Base-by-base conservation (phyloP, 2,888 invertebrate species). In the Rhogogaster chlorosoma region DNA sequence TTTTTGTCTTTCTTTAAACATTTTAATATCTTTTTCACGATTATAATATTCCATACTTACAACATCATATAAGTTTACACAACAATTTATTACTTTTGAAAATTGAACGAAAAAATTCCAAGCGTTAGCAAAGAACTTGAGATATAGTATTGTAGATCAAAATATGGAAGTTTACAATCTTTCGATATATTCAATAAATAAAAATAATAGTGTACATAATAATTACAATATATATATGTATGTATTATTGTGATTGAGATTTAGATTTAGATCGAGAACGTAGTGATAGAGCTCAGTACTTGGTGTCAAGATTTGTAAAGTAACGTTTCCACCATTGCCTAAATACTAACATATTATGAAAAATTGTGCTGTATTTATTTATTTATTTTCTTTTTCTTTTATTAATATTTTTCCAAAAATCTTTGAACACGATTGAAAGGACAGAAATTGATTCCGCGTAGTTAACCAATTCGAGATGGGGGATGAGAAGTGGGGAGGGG, bases 241-340 rank as follows among this genome's bases (percentile, higher is more conserved):
- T 32, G 7, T 32, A 67, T 32, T 32, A 67, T 67, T 32, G 32
- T 67, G 26, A 67, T 67, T 32, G 36, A 22, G 36, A 73, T 71
- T 36, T 15, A 70, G 38, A 70, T 71, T 53, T 10, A 77, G 9
- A 77, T 45, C 49, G 77, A 12, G 5, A 70, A 67, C 4, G 67
- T 67, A 67, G 26, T 29, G 45, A 67, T 83, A 83, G 42, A 83
- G 42, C 32, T 83, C 83, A 83, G 83, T 83, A 67, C 80, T 83
- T 67, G 83, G 83, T 70, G 70, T 70, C 83, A 83, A 83, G 83
- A 83, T 83, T 83, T 83, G 83, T 83, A 83, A 70, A 83, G 83
- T 83, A 83, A 64, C 64, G 70, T 83, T 70, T 64, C 67, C 83
- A 83, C 70, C 70, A 83, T 83, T 67, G 36, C 29, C 61, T 67